Evolutionary conservation across 1,140 invertebrate species (phyloP), one percentile per base, ranked within the genome.

Genomic region (Calephelis virginiensis): DNA sequence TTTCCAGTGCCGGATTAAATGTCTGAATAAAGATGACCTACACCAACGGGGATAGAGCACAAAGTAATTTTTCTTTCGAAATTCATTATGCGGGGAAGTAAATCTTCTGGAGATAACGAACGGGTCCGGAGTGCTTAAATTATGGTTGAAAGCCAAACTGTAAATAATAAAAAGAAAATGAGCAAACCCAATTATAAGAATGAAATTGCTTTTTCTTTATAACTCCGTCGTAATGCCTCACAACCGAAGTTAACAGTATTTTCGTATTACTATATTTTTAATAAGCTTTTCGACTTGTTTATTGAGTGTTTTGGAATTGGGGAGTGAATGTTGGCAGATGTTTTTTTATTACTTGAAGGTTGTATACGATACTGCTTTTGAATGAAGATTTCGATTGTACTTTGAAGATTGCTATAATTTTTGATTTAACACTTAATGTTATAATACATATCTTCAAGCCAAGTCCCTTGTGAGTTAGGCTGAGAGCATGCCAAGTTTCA

Each of bases 141-240:
- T 56, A 56, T 56, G 50, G 50, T 56, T 14, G 14, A 56, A 28
- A 56, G 7, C 17, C 50, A 10, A 56, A 56, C 50, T 56, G 50
- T 56, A 12, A 56, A 56, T 56, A 56, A 56, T 56, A 56, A 56
- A 56, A 37, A 56, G 50, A 56, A 56, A 37, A 28, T 14, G 50
- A 56, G 17, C 14, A 56, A 56, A 56, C 50, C 17, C 50, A 56
- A 56, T 56, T 56, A 56, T 56, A 56, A 11, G 50, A 56, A 56
- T 28, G 17, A 56, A 56, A 56, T 56, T 56, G 50, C 50, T 56
- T 56, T 56, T 56, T 56, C 50, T 28, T 56, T 56, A 56, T 56
- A 43, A 7, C 8, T 17, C 17, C 10, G 17, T 56, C 6, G 13
- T 43, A 28, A 28, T 56, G 10, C 28, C 17, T 56, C 17, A 56